Percentiles rank a stretch among this genome's conserved stretches.
phyloP scores from a whole-genome alignment of 2,888 invertebrate genomes.

The Patella depressa region DNA sequence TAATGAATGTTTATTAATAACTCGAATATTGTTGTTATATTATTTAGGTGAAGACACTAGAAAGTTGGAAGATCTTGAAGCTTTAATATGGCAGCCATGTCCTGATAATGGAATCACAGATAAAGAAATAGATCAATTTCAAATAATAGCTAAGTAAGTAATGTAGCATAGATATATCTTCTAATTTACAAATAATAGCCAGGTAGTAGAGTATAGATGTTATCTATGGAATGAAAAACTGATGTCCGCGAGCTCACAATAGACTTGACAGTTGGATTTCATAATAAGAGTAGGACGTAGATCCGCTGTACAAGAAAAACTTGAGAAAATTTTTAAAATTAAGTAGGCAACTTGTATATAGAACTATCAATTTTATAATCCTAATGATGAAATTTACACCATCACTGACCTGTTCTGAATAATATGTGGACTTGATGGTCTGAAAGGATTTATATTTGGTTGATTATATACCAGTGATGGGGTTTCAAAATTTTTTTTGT shows the following conservation, averaged over 20 bases:
- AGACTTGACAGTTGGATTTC: no score
- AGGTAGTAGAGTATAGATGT: no score
- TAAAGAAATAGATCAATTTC: slow-evolving; percentile 98
- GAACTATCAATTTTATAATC: not conserved
- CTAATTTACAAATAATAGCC: no score
- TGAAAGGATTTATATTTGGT: not conserved
- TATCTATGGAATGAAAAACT: no score
- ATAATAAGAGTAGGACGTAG: no score
- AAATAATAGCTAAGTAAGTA: slow-evolving; percentile 80
- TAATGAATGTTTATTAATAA: slow-evolving; percentile 79
- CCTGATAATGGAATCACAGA: slow-evolving; percentile 87
- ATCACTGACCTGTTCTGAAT: slow-evolving; percentile 11
- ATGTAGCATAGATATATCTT: no score
- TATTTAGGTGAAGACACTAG: slow-evolving; percentile 77
- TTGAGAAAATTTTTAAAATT: no score
- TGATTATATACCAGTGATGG: no score
- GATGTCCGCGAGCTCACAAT: no score
- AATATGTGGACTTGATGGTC: slow-evolving; percentile 4
- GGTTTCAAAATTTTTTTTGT: no score
- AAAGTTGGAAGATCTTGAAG: slow-evolving; percentile 85
- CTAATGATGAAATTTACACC: not conserved
- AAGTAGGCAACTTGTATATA: no score
- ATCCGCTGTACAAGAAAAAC: no score
- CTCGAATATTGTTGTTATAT: slow-evolving; percentile 8
- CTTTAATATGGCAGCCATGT: slow-evolving; percentile 91